Evolutionary conservation across 2,113 vertebrate genomes (phyloP).

Genomic region (Ptilorrhoa leucosticta): DNA sequence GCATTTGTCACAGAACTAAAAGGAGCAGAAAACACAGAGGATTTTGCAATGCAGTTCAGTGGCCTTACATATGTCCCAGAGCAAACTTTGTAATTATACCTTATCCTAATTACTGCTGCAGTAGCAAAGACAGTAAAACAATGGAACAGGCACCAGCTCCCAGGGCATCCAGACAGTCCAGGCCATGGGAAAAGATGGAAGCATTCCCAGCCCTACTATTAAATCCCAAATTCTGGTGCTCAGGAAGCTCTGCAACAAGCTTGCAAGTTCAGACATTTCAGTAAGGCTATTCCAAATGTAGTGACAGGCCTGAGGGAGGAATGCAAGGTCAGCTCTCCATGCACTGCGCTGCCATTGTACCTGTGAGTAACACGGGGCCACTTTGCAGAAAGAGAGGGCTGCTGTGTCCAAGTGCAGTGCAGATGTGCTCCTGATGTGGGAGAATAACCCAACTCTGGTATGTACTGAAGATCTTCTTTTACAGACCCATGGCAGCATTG

Average conservation of each 20-base stretch:
- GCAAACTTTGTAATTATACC: neutral
- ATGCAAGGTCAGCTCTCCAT: neutral
- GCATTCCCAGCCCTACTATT: neutral
- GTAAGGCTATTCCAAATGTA: neutral
- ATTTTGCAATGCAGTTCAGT: neutral
- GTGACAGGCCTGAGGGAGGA: neutral
- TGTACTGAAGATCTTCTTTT: neutral
- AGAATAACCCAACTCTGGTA: neutral
- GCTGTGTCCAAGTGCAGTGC: neutral
- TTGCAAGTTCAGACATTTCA: neutral
- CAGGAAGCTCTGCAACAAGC: neutral
- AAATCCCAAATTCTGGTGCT: neutral
- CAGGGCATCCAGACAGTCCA: neutral
- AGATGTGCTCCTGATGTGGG: neutral
- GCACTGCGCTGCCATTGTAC: rapidly evolving
- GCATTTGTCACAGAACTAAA: neutral
- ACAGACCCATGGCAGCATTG: neutral
- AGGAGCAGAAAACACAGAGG: neutral
- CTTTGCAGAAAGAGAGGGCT: neutral
- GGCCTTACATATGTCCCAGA: neutral
- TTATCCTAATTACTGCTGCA: neutral
- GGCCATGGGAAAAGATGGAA: neutral
- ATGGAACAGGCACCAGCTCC: neutral
- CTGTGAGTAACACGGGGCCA: neutral
- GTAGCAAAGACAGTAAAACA: neutral